phyloP scores from a whole-genome alignment of 2,797 vertebrate genomes.

The Eulemur albifrons region DNA sequence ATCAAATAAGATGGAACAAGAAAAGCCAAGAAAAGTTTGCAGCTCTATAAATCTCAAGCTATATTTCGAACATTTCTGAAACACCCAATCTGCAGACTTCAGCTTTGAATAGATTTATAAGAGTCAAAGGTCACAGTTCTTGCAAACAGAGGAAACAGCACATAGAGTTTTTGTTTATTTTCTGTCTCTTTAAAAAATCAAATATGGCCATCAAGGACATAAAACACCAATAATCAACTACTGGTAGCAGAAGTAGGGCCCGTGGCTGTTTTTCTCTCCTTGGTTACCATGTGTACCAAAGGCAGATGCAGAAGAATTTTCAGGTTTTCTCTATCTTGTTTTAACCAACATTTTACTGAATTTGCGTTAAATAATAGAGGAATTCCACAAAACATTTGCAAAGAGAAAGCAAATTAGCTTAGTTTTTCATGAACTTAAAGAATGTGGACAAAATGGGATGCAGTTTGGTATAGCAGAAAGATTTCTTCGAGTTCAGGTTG shows the following conservation, averaged over 20 bases:
- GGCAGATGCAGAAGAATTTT: conserved; percentile 76
- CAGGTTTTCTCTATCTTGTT: conserved; percentile 67
- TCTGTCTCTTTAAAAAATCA: conserved; percentile 83
- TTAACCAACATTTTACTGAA: conserved; percentile 29
- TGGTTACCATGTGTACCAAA: conserved; percentile 78
- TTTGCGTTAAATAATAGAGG: conserved; percentile 73
- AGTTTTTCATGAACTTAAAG: neutral
- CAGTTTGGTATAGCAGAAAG: neutral
- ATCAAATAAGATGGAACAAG: conserved; percentile 77
- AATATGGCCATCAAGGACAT: conserved; percentile 76
- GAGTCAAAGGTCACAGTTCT: conserved; percentile 82
- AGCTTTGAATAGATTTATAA: conserved; percentile 82
- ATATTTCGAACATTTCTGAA: conserved; percentile 80
- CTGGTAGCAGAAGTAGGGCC: conserved; percentile 73
- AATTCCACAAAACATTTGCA: conserved; percentile 61
- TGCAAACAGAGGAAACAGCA: conserved; percentile 85
- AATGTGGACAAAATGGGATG: neutral
- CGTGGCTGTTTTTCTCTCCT: conserved; percentile 73
- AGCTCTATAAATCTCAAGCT: conserved; percentile 78
- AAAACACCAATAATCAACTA: conserved; percentile 81
- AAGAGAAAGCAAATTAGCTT: neutral
- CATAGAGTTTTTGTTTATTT: conserved; percentile 84
- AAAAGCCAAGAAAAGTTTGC: conserved; percentile 73
- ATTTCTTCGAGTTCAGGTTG: neutral
- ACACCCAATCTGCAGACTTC: conserved; percentile 77